Conservation (phyloP, 35 echinoderm and acorn worm genomes). For the Lytechinus variegatus region DNA sequence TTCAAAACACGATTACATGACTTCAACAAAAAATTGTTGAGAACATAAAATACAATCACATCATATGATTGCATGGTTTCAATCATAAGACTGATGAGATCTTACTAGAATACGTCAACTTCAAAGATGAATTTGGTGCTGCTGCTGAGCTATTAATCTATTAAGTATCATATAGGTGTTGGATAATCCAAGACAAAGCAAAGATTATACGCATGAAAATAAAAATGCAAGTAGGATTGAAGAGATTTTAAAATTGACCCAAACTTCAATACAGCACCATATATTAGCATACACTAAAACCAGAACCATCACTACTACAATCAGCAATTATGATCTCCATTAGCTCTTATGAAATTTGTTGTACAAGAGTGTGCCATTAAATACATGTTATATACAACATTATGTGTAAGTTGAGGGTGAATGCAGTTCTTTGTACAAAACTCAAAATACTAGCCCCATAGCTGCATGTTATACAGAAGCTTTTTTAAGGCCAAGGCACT, state of each 20-base stretch:
- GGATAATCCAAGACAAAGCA: neutral
- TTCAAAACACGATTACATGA: no score
- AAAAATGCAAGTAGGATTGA: neutral
- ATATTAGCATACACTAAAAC: neutral
- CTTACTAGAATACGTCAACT: no score
- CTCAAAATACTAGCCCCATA: slow-evolving; percentile 2
- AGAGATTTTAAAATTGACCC: neutral
- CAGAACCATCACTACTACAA: neutral
- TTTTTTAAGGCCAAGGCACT: neutral
- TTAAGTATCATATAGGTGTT: neutral
- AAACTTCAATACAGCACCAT: slow-evolving; percentile 1
- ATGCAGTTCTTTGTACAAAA: slow-evolving; percentile 13
- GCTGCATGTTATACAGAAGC: neutral
- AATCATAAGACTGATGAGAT: no score
- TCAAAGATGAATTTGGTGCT: no score
- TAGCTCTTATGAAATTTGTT: neutral
- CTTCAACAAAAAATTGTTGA: no score
- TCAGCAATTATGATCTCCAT: neutral
- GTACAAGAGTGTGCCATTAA: neutral
- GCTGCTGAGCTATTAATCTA: no score
- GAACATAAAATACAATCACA: no score
- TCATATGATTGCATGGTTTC: no score
- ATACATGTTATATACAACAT: slow-evolving; percentile 5
- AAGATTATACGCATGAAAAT: neutral
- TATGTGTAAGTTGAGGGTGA: neutral